Evolutionary conservation across 1,140 invertebrate species (phyloP), one percentile per base, ranked within the genome.

Genomic region (Brevipalpus yothersi): DNA sequence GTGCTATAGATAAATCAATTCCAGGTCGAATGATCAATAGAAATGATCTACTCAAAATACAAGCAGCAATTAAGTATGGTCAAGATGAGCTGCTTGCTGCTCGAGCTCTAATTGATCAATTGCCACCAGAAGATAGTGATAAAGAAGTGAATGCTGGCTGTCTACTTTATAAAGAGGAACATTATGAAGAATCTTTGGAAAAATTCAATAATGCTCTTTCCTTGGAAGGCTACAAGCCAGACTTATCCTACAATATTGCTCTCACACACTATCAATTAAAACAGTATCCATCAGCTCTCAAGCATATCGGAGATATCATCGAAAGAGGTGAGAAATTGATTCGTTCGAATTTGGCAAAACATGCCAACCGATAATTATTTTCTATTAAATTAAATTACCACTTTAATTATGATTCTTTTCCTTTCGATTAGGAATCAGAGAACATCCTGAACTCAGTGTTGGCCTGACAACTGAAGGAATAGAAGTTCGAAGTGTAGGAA

Each of bases 401-500:
- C 1, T 45, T 45, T 45, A 10, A 13, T 45, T 13, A 15, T 45
- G 43, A 45, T 45, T 31, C 10, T 45, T 13, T 13, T 17, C n/a
- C n/a, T n/a, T 17, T 13, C n/a, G 2, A 15, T 10, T 10, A 45
- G 43, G 93, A 15, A 93, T 98, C 62, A 75, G 85, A 61, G 90
- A 97, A 72, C 90, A 98, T 75, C 94, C 94, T 17, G 94, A 98
- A 72, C 72, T 99, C 63, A 88, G 86, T 64, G 91, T 98, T 42
- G 94, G 94, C 0, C 89, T 93, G 80, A 88, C 88, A 67, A 90
- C 91, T n/a, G 94, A 98, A 72, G 91, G 91, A 10, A 88, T 92
- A 63, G 89, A 94, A 75, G 83, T 93, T 4, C 78, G 88, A 65
- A 95, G 91, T 72, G 93, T 98, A 53, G 94, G 93, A 15, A 99